Conservation (phyloP, 2,888 invertebrate genomes). For the Cynaeus angustus region DNA sequence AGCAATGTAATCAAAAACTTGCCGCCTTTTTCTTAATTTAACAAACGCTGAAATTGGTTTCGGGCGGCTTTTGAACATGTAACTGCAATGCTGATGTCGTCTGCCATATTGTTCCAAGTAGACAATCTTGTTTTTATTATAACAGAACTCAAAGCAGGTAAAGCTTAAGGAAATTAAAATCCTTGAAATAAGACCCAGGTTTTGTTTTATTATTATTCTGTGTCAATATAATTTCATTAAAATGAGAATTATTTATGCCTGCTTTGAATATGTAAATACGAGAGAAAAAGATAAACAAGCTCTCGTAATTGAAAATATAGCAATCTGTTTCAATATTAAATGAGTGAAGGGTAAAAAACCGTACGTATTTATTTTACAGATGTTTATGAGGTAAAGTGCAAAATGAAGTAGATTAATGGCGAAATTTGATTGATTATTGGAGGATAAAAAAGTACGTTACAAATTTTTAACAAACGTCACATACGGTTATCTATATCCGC, state of each 20-base stretch:
- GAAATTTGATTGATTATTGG: no score
- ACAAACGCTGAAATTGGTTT: slow-evolving; percentile 33
- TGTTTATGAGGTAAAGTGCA: no score
- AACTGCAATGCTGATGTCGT: slow-evolving; percentile 10
- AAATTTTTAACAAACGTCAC: no score
- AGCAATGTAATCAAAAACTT: slow-evolving; percentile 14
- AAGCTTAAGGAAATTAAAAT: slow-evolving; percentile 33
- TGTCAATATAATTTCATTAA: slow-evolving; percentile 32
- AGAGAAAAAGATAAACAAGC: slow-evolving; percentile 16
- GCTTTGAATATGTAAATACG: slow-evolving; percentile 29
- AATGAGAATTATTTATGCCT: slow-evolving; percentile 31
- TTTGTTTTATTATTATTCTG: slow-evolving; percentile 32
- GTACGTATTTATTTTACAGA: no score
- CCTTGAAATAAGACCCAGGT: slow-evolving; percentile 5
- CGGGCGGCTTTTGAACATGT: slow-evolving; percentile 18
- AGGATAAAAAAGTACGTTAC: no score
- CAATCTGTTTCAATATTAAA: slow-evolving; percentile 16
- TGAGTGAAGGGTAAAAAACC: no score
- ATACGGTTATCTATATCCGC: no score
- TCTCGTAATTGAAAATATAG: slow-evolving; percentile 26
- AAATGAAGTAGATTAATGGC: no score
- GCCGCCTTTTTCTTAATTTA: slow-evolving; percentile 23
- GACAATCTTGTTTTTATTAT: slow-evolving; percentile 18
- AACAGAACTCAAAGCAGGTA: slow-evolving; percentile 3
- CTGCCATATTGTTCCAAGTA: slow-evolving; percentile 12